Base-by-base conservation (phyloP, 2,113 vertebrate species). In the Athene cunicularia region DNA sequence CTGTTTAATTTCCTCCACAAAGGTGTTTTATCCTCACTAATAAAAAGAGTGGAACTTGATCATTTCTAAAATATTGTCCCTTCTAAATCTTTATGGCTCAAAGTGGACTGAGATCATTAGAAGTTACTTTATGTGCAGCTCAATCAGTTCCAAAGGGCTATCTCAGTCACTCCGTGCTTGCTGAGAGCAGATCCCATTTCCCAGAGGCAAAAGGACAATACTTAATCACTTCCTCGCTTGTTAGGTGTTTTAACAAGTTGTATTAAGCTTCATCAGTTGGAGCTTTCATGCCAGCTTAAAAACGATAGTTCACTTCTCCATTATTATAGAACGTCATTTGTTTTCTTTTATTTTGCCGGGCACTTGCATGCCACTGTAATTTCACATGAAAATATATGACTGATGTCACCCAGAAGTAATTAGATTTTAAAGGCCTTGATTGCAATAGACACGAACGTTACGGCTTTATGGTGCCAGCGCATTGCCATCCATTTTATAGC, bases 341-440 rank as follows among this genome's bases (percentile, higher is more conserved):
- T 97, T 98, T 97, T 95, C 96, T 96, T 96, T 96, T 97, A 88
- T 97, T 95, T 95, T 91, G 79, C 91, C 41, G 93, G 95, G 91
- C 90, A 96, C 80, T 96, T 52, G 87, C 79, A 81, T 95, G 94
- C 88, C 96, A 90, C 83, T 67, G 82, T 96, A 96, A 97, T 93
- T 98, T 94, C 94, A 94, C 96, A 97, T 2, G 73, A 94, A 97
- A 97, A 97, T 97, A 95, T 97, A 98, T 94, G 95, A 97, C 93
- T 90, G 94, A 97, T 97, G 96, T 97, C 96, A 97, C 95, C 90
- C 80, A 95, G 96, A 96, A 93, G 94, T 97, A 97, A 98, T 98
- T 98, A 98, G 97, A 93, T 96, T 97, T 98, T 97, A 97, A 97
- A 96, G 96, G 95, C 92, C 88, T 95, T 97, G 95, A 97, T 97